Percentiles rank a stretch among this genome's conserved stretches.
phyloP scores from a whole-genome alignment of 2,113 vertebrate genomes.

The Gallinago jamesoni region DNA sequence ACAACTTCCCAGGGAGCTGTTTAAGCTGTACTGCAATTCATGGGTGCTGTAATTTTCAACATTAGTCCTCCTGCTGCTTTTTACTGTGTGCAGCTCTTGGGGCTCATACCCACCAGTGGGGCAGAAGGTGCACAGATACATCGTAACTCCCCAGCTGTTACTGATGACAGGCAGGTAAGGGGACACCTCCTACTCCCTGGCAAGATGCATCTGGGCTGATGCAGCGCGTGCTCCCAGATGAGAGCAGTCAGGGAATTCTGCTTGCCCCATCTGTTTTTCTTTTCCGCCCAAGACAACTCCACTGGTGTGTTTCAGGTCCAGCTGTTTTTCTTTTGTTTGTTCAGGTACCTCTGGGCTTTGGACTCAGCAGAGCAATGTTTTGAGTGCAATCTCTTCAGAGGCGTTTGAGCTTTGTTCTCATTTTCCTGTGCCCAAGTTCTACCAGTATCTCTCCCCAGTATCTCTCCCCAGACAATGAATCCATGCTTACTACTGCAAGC shows the following conservation, averaged over 20 bases:
- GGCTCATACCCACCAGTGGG: background rate
- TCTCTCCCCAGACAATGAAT: background rate
- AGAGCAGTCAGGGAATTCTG: background rate
- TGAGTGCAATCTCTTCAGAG: background rate
- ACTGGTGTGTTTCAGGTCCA: background rate
- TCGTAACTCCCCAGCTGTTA: rapidly evolving
- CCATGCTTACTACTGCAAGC: background rate
- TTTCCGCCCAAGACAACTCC: background rate
- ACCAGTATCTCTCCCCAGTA: background rate
- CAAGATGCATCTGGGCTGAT: background rate
- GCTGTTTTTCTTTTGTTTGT: background rate
- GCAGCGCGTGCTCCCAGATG: background rate
- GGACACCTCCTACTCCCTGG: rapidly evolving
- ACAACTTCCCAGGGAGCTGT: background rate
- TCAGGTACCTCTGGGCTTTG: background rate
- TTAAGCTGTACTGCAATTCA: background rate
- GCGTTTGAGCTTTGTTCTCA: background rate
- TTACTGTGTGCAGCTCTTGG: background rate
- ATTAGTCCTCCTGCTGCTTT: background rate
- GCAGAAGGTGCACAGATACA: background rate
- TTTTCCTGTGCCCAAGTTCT: background rate
- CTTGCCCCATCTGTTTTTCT: background rate
- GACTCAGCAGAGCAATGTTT: background rate
- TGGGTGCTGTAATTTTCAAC: slow-evolving; percentile 26
- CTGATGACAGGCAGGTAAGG: rapidly evolving